Percentiles rank a stretch among this genome's conserved stretches.
Conservation (phyloP, 2,113 vertebrate species). For the Malaclemys terrapin region DNA sequence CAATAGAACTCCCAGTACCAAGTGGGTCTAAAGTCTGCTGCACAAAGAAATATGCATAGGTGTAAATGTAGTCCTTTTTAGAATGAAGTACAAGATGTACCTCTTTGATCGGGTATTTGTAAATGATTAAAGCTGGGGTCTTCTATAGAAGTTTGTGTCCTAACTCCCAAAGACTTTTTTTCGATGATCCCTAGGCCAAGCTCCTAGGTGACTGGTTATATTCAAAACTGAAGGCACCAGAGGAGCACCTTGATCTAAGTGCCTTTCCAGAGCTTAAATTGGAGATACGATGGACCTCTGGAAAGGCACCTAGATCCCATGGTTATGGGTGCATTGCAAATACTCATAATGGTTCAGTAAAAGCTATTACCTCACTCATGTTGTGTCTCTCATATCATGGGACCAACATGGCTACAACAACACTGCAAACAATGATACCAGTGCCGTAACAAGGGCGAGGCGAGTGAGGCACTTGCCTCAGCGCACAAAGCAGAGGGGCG, state of each 20-base stretch:
- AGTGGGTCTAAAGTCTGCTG: too few species aligned
- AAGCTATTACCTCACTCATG: neutral
- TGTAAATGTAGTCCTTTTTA: neutral
- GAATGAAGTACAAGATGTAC: neutral
- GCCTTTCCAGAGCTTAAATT: too few species aligned
- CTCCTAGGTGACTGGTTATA: neutral
- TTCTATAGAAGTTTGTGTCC: neutral
- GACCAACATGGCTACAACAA: too few species aligned
- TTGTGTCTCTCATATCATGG: neutral
- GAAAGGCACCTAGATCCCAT: neutral
- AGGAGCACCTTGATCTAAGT: neutral
- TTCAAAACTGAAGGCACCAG: neutral
- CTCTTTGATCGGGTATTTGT: conserved; percentile 1
- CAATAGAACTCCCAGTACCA: neutral
- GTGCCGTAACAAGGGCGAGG: too few species aligned
- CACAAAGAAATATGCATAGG: neutral
- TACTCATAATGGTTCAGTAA: neutral
- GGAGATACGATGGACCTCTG: too few species aligned
- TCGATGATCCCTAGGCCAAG: neutral
- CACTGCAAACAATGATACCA: neutral
- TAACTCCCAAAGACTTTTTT: neutral
- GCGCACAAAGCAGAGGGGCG: too few species aligned
- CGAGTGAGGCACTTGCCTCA: too few species aligned
- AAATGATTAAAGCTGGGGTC: neutral
- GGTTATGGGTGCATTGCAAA: neutral